Conservation (phyloP, 2,888 invertebrate genomes). For the Empis stercorea region DNA sequence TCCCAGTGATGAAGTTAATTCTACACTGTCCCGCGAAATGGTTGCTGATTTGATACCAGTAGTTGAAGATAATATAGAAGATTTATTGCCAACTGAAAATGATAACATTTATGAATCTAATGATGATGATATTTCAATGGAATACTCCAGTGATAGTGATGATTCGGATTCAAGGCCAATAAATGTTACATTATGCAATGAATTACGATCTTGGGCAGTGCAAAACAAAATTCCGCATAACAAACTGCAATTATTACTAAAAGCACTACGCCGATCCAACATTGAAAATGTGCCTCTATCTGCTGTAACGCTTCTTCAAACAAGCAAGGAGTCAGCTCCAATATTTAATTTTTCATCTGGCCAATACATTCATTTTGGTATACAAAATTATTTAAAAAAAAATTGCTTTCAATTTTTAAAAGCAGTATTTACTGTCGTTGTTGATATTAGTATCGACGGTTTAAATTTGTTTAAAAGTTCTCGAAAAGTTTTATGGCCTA, state of each 20-base stretch:
- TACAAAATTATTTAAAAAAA: constrained; percentile 1
- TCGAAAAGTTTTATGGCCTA: constrained; percentile 1
- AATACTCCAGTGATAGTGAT: not conserved
- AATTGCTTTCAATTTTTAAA: not conserved
- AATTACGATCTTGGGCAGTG: not conserved
- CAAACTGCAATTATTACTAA: not conserved
- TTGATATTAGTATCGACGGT: not conserved
- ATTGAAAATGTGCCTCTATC: not conserved
- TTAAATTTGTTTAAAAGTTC: constrained; percentile 3
- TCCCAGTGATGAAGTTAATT: not conserved
- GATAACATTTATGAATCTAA: too few relatives aligned
- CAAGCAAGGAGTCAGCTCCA: not conserved
- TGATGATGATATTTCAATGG: not conserved
- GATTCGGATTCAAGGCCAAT: not conserved
- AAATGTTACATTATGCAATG: not conserved
- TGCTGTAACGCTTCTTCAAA: not conserved
- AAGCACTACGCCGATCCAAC: not conserved
- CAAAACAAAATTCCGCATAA: constrained; percentile 1
- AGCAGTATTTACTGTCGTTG: not conserved
- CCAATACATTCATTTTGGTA: constrained; percentile 1
- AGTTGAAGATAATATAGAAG: too few relatives aligned
- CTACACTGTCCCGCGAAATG: not conserved
- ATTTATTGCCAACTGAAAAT: too few relatives aligned
- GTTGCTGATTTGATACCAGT: not conserved
- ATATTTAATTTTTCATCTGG: not conserved